phyloP scores from a whole-genome alignment of 2,113 vertebrate species.

The Colaptes auratus region DNA sequence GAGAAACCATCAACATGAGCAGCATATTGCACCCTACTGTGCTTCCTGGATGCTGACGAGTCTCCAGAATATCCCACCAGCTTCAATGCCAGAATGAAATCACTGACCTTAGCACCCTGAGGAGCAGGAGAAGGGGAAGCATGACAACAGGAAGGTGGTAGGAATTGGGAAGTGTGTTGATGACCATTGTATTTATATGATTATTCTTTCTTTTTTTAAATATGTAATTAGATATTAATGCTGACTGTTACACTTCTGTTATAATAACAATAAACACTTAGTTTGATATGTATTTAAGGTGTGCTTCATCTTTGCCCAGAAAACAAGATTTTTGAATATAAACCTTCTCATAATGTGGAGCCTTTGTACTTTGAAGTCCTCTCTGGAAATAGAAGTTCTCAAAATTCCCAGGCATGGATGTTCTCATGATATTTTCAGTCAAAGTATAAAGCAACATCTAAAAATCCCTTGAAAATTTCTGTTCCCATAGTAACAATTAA shows the following conservation, averaged over 20 bases:
- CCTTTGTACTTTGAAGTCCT: background rate
- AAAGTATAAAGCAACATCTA: background rate
- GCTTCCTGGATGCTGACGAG: fast-evolving
- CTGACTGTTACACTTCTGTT: background rate
- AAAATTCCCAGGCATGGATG: background rate
- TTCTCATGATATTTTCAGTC: background rate
- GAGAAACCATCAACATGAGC: background rate
- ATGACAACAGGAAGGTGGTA: background rate
- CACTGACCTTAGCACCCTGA: background rate
- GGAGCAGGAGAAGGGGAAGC: background rate
- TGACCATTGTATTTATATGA: background rate
- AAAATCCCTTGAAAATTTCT: background rate
- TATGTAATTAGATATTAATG: background rate
- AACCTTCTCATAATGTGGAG: background rate
- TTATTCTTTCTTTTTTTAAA: background rate
- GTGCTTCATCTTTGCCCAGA: background rate
- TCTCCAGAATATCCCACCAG: background rate
- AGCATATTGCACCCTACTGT: background rate
- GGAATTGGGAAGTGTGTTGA: background rate
- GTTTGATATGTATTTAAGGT: too few species aligned
- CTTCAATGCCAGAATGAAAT: background rate
- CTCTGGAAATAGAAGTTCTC: background rate
- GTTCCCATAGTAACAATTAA: background rate
- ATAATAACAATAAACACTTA: background rate
- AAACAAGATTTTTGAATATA: background rate